Base-by-base conservation (phyloP, 2,888 invertebrate species). In the Nomada ruficornis region DNA sequence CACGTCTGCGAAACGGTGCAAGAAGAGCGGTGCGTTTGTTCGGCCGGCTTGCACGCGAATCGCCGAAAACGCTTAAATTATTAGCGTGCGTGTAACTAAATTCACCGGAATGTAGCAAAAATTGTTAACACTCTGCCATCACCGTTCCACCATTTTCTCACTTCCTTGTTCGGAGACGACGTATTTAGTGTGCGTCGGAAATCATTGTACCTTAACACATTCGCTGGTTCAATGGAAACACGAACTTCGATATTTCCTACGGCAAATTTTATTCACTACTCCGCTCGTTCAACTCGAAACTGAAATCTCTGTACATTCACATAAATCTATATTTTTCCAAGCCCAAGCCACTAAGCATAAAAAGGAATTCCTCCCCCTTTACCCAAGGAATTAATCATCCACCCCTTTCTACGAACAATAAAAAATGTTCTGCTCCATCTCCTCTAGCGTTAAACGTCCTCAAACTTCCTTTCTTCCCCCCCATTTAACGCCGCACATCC, bases 61-160 rank as follows among this genome's bases (percentile, higher is more conserved):
- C 67, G 59, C 72, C 83, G 77, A 87, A 86, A 88, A 86, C 80
- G 55, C 78, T 87, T 77, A 81, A 83, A 86, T 88, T 84, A 86
- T 78, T 55, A 60, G 65, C 78, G 78, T 63, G 50, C 68, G 15
- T 68, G 55, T 67, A 42, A 67, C 62, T 2, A 62, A 52, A 20
- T 23, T 15, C 42, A 7, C 1, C 26, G 71, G 71, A 64, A 57
- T 26, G 59, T 77, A 47, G 62, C 57, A 52, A 77, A 71, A 64
- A 63, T 71, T 52, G 71, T 15, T 64, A 71, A 57, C 76, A 63
- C 62, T n/a, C 47, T 55, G 20, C 20, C 13, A 64, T 36, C 74
- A 0, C 4, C 36, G 67, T 29, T 0, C 20, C 18, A 50, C 62
- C 52, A 42, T 70, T 63, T 47, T 63, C 55, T 54, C 63, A 63